Percentiles rank a stretch among this genome's conserved stretches.
Evolutionary conservation across 2,888 invertebrate genomes (phyloP).

Genomic region (Apotomis turbidana): DNA sequence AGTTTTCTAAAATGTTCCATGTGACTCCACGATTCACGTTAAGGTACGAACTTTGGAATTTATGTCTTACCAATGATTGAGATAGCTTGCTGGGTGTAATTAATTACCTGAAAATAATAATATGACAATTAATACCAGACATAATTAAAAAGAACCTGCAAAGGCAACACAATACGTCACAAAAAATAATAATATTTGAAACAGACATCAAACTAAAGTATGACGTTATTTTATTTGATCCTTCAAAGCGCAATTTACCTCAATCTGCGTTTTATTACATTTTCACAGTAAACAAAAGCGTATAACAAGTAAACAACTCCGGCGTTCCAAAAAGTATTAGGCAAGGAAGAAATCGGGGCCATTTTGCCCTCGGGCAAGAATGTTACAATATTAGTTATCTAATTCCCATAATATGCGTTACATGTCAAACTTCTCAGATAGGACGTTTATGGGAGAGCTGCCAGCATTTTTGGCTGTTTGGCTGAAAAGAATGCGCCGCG

Average conservation of each 20-base stretch:
- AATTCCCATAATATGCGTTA: constrained; percentile 76
- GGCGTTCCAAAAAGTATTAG: constrained; percentile 53
- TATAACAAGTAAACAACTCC: constrained; percentile 51
- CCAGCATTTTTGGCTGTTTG: constrained; percentile 48
- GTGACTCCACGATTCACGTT: too few relatives aligned
- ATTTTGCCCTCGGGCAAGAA: constrained; percentile 46
- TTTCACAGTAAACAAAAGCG: constrained; percentile 39
- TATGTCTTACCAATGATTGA: too few relatives aligned
- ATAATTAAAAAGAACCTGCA: background rate
- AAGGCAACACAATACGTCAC: too few relatives aligned
- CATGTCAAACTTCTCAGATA: constrained; percentile 78
- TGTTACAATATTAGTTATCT: constrained; percentile 69
- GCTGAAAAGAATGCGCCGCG: constrained; percentile 30
- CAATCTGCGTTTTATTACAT: constrained; percentile 18
- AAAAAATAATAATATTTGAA: too few relatives aligned
- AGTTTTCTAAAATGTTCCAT: too few relatives aligned
- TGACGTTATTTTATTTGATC: too few relatives aligned
- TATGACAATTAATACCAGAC: background rate
- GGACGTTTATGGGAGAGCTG: constrained; percentile 59
- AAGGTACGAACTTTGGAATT: too few relatives aligned
- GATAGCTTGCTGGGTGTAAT: constrained; percentile 26
- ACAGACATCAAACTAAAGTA: too few relatives aligned
- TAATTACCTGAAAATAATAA: constrained; percentile 56
- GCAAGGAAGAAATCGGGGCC: constrained; percentile 46
- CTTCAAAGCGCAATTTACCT: background rate